These are phyloP conservation scores for Chalcis sispes DNA, from an alignment of 2,888 invertebrate genomes.

Conservation along the genomic window DNA sequence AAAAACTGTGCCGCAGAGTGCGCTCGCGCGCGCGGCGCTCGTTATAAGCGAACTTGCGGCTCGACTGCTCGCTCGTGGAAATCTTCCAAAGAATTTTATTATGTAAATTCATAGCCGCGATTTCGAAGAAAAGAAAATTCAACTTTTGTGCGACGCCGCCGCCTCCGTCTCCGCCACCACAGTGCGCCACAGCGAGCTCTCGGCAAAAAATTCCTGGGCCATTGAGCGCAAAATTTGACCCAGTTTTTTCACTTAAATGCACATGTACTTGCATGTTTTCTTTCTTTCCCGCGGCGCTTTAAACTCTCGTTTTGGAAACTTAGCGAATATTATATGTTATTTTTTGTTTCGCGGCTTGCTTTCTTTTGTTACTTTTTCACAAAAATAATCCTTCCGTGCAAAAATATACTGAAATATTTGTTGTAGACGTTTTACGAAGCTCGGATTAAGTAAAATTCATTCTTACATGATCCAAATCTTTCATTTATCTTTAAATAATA, in stretches of 20 bases:
- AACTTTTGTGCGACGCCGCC: neutral
- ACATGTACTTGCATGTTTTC: neutral
- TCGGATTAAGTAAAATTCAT: too few relatives aligned
- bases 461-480: too few relatives aligned
- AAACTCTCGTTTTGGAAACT: neutral
- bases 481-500: too few relatives aligned
- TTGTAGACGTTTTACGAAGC: too few relatives aligned
- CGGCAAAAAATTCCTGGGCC: constrained; percentile 24
- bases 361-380: too few relatives aligned
- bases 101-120: constrained; percentile 32
- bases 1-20: constrained; percentile 20
- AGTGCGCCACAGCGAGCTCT: neutral
- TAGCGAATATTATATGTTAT: neutral
- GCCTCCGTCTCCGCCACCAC: too few relatives aligned
- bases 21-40: constrained; percentile 64
- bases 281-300: neutral
- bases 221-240: constrained; percentile 45
- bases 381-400: too few relatives aligned
- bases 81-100: constrained; percentile 26
- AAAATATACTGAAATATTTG: too few relatives aligned
- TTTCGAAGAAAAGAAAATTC: constrained; percentile 20
- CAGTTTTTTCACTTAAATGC: constrained; percentile 22
- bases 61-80: constrained; percentile 25
- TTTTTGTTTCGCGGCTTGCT: too few relatives aligned
- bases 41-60: constrained; percentile 42